phyloP scores from a whole-genome alignment of 2,797 vertebrate genomes.

The Apogon hyalosoma region DNA sequence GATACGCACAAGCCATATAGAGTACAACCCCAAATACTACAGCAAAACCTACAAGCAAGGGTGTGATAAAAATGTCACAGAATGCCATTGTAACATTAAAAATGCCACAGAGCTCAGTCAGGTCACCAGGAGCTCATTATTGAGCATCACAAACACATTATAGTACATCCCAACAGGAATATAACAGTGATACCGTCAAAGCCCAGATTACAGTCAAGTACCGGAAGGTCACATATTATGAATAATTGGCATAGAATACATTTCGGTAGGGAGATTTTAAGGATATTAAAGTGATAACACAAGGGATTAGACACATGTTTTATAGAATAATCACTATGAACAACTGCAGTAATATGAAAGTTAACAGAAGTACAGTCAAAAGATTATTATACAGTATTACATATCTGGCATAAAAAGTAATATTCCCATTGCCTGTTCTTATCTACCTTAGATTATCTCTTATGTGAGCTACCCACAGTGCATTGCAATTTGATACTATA shows the following conservation, averaged over 20 bases:
- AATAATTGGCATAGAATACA: slow-evolving; percentile 16
- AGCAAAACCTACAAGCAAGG: slow-evolving; percentile 5
- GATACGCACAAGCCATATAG: neutral
- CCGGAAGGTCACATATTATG: slow-evolving; percentile 22
- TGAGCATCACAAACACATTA: slow-evolving; percentile 40
- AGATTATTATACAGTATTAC: too few relatives aligned
- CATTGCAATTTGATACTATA: slow-evolving; percentile 31
- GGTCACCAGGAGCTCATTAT: slow-evolving; percentile 54
- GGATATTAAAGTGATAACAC: neutral
- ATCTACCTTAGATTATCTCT: neutral
- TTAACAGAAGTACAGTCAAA: too few relatives aligned
- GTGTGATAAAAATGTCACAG: slow-evolving; percentile 57
- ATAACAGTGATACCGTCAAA: slow-evolving; percentile 21
- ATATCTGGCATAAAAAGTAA: too few relatives aligned
- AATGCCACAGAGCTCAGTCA: slow-evolving; percentile 36
- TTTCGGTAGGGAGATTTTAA: neutral
- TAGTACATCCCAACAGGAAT: slow-evolving; percentile 4
- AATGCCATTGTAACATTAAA: slow-evolving; percentile 60
- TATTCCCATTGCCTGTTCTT: too few relatives aligned
- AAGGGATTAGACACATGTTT: slow-evolving; percentile 4
- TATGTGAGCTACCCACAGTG: slow-evolving; percentile 4
- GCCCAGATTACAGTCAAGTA: slow-evolving; percentile 9
- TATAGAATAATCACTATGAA: neutral
- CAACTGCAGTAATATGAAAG: neutral
- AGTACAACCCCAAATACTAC: slow-evolving; percentile 8